Percentiles rank a stretch among this genome's conserved stretches.
phyloP scores from a whole-genome alignment of 2,797 vertebrate genomes.

The Liasis olivaceus region DNA sequence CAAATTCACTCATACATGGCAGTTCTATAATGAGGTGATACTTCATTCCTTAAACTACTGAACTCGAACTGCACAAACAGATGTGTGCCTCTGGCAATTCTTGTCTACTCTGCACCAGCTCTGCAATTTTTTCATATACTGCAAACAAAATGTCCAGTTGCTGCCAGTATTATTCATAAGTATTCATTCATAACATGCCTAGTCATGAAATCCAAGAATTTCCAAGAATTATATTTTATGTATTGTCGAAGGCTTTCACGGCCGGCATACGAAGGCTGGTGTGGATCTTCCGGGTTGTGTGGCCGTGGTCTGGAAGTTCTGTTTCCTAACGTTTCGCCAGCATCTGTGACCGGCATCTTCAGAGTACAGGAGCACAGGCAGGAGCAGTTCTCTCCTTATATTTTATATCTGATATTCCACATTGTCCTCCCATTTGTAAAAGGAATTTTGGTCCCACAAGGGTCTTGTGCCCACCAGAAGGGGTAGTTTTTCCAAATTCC shows the following conservation, averaged over 20 bases:
- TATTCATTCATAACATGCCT: conserved; percentile 2
- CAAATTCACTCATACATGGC: conserved; percentile 71
- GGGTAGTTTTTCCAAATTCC: background rate
- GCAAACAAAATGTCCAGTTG: background rate
- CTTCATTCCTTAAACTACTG: conserved; percentile 75
- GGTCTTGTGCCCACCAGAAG: background rate
- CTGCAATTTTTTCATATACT: conserved; percentile 9
- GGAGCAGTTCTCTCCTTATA: too few species aligned
- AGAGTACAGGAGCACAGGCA: too few species aligned
- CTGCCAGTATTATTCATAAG: conserved; percentile 12
- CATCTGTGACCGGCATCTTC: too few species aligned
- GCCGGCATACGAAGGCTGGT: too few species aligned
- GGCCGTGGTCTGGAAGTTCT: too few species aligned
- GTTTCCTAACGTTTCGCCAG: too few species aligned
- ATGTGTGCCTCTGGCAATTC: conserved; percentile 61
- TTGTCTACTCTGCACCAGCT: background rate
- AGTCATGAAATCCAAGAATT: conserved; percentile 2
- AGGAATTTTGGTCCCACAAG: background rate
- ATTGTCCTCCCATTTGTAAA: background rate
- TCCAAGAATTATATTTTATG: background rate
- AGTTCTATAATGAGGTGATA: conserved; percentile 75
- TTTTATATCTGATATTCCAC: too few species aligned
- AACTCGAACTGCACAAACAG: conserved; percentile 68
- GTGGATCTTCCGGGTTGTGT: too few species aligned
- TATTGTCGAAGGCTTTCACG: too few species aligned